Conservation (phyloP, 1,140 invertebrate genomes). For the Trinorchestia longiramus region DNA sequence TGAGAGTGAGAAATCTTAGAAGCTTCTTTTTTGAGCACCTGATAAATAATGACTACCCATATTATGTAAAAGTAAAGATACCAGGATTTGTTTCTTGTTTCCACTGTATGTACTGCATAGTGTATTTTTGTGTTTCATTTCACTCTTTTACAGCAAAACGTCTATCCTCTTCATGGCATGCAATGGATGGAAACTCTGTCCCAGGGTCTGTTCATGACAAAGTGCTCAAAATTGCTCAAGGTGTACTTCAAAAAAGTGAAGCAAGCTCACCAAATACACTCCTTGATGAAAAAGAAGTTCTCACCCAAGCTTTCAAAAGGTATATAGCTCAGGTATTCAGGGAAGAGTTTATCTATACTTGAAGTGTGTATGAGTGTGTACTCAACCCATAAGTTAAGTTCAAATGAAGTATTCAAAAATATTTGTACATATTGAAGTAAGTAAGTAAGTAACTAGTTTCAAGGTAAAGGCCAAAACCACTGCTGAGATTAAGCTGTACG, state of each 20-base stretch:
- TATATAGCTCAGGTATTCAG: neutral
- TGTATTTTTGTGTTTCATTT: neutral
- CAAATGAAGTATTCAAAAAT: no score
- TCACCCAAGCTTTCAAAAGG: conserved; percentile 28
- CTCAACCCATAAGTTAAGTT: no score
- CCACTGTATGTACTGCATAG: neutral
- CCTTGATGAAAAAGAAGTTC: neutral
- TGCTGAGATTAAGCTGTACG: no score
- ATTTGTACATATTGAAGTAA: no score
- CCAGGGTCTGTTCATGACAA: neutral
- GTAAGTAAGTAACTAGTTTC: no score
- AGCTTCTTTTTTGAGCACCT: no score
- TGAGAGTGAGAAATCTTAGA: no score
- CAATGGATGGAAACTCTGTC: neutral
- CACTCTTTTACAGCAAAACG: neutral
- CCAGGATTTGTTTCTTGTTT: neutral
- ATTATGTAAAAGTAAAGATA: neutral
- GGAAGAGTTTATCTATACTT: no score
- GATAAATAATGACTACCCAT: neutral
- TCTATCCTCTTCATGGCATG: neutral
- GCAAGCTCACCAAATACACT: neutral
- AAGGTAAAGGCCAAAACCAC: no score
- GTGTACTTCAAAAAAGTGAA: conserved; percentile 5
- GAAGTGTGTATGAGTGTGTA: no score
- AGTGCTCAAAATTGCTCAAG: conserved; percentile 24